Percentiles rank a stretch among this genome's conserved stretches.
Conservation (phyloP, 2,113 vertebrate genomes). For the Pelvicachromis taeniatus region DNA sequence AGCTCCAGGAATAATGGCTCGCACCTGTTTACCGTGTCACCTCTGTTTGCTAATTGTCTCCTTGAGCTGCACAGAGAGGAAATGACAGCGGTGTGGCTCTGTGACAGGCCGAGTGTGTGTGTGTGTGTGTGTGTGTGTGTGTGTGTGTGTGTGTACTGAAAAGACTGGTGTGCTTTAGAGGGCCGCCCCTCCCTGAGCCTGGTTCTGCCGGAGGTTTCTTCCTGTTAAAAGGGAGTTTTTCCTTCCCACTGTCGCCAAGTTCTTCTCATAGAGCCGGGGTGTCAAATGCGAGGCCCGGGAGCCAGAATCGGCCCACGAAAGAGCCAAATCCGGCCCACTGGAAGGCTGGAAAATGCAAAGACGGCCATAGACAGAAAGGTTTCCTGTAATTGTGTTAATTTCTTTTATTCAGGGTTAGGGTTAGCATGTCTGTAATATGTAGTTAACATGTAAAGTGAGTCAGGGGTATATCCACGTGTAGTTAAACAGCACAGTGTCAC, state of each 20-base stretch:
- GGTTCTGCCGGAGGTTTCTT: not conserved
- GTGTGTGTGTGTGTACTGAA: not conserved
- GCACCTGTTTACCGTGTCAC: slow-evolving; percentile 99
- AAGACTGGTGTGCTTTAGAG: not conserved
- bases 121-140: not conserved
- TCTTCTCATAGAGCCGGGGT: not conserved
- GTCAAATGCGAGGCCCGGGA: not conserved
- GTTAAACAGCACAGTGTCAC: too few relatives aligned
- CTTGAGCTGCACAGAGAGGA: slow-evolving; percentile 92
- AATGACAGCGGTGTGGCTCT: slow-evolving; percentile 87
- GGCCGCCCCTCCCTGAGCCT: not conserved
- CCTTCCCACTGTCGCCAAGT: not conserved
- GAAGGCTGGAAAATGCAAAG: not conserved
- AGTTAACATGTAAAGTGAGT: not conserved
- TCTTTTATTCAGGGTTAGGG: not conserved
- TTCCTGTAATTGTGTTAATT: not conserved
- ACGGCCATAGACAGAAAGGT: not conserved
- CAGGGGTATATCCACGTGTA: too few relatives aligned
- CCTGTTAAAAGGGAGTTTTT: not conserved
- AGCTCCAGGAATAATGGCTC: slow-evolving; percentile 96
- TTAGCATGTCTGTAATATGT: not conserved
- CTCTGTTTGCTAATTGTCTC: slow-evolving; percentile 99
- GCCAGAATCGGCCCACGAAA: not conserved
- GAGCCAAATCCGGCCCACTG: not conserved
- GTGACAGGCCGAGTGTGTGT: slow-evolving; percentile 81